Evolutionary conservation across 2,888 invertebrate species (phyloP), one percentile per base, ranked within the genome.

Genomic region (Tetragnatha montana): DNA sequence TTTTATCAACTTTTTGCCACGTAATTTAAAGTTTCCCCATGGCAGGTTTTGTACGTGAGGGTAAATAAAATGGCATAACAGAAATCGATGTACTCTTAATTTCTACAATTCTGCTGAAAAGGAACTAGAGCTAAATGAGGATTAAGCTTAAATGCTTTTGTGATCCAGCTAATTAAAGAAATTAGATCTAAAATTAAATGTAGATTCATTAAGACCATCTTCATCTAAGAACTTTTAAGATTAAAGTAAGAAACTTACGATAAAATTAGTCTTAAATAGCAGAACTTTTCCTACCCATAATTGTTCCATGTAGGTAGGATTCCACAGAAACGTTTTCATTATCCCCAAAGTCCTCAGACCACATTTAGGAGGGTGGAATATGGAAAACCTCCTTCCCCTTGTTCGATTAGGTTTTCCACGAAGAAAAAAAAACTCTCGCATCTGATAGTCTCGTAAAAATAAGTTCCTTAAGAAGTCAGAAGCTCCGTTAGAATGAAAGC

Each of bases 371-470:
- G 12, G 17, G 60, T 17, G 12, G 60, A 17, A 17, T 60, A 60
- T 17, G 14, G 73, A 81, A 50, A 70, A 14, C 12, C 50, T 81
- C 22, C 22, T 81, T 50, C 49, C 51, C 68, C 49, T 73, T 19
- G 49, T 81, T 81, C 71, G 81, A 81, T 81, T 81, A 81, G 47
- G 50, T 49, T 71, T 73, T 51, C 14, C 22, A 8, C 71, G 35
- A 22, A 22, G 17, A 75, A 22, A 50, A 21, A 70, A 84, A 49
- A 68, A 84, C 68, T 84, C 68, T 76, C 76, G 75, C 74, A 84
- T 76, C 76, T 70, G 84, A 84, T 69, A 68, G 74, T 68, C 84
- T 49, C 76, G 73, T 75, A 75, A 84, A 84, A 84, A 84, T 76
- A 74, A 35, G 73, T 35, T 83, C 74, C 60, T 76, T 76, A 49